Base-by-base conservation (phyloP, 1,140 invertebrate genomes). In the Matsumurasca onukii region DNA sequence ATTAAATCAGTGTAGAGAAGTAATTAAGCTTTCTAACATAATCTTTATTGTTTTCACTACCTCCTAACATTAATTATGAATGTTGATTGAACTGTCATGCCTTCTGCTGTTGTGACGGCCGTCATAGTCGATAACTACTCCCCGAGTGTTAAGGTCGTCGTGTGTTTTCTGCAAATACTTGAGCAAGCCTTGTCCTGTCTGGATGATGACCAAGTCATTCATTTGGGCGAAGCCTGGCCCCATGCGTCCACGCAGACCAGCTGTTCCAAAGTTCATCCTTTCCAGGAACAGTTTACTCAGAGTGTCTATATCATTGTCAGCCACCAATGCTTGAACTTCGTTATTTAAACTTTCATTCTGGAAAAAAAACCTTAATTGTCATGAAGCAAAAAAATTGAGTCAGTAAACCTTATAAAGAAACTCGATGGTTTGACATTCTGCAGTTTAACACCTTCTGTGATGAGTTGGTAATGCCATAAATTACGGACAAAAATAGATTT, bases 181-280 rank as follows among this genome's bases (percentile, higher is more conserved):
- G 34, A 88, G 86, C 55, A 99, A 79, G 3, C 97, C 98, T 86
- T 98, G 97, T 2, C 90, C 90, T 22, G 97, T 95, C 83, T 99
- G 98, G 57, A 99, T 87, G 30, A 99, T 91, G 0, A 98, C 97
- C 29, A 99, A 83, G 81, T 99, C 97, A 82, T 99, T 99, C 91
- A 99, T 97, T 66, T 90, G 89, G 73, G 86, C 86, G 77, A 92
- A 98, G 0, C 98, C 98, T 45, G 94, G 88, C 20, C 88, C 92
- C 97, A 99, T 99, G 70, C 83, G 82, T 0, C 93, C 93, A 69
- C 98, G 84, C 5, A 99, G 81, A 1, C 97, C 95, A 1, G 95
- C 94, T 3, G 95, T 97, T 25, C 93, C 94, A 80, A 96, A 97
- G 74, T 88, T 85, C 68, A 97, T 85, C 15, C 90, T 82, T 48